A percentile compares a stretch with the other conserved stretches of the same genome.
Evolutionary conservation across 2,888 invertebrate genomes (phyloP).

Genomic region (Oeneis ivallda): DNA sequence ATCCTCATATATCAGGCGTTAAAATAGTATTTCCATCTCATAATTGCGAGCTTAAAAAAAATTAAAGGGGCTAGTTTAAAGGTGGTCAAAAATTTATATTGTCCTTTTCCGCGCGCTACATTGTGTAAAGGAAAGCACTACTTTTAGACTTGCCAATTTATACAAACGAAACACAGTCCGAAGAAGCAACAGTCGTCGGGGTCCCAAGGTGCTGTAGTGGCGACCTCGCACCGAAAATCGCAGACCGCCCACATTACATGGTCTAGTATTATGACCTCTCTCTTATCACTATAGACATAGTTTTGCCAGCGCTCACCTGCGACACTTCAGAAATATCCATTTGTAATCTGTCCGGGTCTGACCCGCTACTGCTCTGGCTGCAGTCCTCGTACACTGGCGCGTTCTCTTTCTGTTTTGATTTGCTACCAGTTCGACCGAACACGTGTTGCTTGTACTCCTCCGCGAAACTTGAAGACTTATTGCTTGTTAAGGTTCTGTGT

Average conservation of each 20-base stretch:
- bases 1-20: background rate
- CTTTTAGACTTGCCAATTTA: no score
- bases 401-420: slow-evolving; percentile 69
- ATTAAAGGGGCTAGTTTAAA: no score
- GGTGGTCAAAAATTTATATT: no score
- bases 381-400: slow-evolving; percentile 80
- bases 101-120: no score
- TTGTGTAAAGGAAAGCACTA: no score
- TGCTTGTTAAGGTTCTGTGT: slow-evolving; percentile 54
- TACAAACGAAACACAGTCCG: background rate
- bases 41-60: background rate
- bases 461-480: slow-evolving; percentile 55
- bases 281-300: background rate
- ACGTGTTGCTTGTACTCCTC: slow-evolving; percentile 70
- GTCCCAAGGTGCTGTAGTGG: no score
- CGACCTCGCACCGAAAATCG: no score
- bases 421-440: slow-evolving; percentile 56
- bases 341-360: slow-evolving; percentile 88
- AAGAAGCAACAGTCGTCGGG: no score
- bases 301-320: slow-evolving; percentile 55
- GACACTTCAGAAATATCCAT: slow-evolving; percentile 84
- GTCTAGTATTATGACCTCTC: background rate
- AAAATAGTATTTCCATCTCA: background rate
- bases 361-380: slow-evolving; percentile 86
- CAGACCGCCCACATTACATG: background rate